Base-by-base conservation (phyloP, 2,888 invertebrate species). In the Acleris sparsana region DNA sequence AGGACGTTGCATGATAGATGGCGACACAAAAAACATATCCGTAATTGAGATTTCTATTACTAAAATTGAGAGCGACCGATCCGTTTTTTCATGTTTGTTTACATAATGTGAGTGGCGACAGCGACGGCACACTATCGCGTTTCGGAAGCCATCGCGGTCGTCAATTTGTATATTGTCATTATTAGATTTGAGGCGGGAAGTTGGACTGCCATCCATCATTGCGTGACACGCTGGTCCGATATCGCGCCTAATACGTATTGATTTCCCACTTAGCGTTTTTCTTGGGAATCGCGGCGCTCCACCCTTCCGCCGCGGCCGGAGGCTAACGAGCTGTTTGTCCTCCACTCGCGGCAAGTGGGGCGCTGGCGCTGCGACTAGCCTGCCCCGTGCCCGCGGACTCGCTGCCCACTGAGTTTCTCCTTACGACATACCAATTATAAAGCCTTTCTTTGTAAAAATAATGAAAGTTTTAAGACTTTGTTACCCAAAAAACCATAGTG, bases 141-240 rank as follows among this genome's bases (percentile, higher is more conserved):
- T 89, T 89, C 91, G 89, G 80, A 89, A 88, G 87, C 85, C 83
- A 79, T 82, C 80, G 82, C 87, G 89, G 89, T 87, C 88, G 87
- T 90, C 91, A 92, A 92, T 92, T 92, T 92, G 92, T 92, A 89
- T 92, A 92, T 92, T 92, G 92, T 92, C 92, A 92, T 92, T 91
- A 91, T 92, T 88, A 89, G 85, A 92, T 85, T 81, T 85, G 81
- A 84, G 80, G 85, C 83, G 89, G 88, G 85, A 89, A 89, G 87
- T 90, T 84, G 87, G 80, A 84, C 85, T 87, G 89, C 85, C 92
- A 92, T 92, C 92, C 90, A 92, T 92, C 92, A 92, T 90, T 82
- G 84, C 78, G 85, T 89, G 92, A 92, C 92, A 90, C 85, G 84
- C 80, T 85, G 88, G 87, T 83, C 87, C 88, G 92, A 92, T 92